Percentiles rank a stretch among this genome's conserved stretches.
phyloP scores from a whole-genome alignment of 2,797 vertebrate species.

The Pipistrellus pygmaeus region DNA sequence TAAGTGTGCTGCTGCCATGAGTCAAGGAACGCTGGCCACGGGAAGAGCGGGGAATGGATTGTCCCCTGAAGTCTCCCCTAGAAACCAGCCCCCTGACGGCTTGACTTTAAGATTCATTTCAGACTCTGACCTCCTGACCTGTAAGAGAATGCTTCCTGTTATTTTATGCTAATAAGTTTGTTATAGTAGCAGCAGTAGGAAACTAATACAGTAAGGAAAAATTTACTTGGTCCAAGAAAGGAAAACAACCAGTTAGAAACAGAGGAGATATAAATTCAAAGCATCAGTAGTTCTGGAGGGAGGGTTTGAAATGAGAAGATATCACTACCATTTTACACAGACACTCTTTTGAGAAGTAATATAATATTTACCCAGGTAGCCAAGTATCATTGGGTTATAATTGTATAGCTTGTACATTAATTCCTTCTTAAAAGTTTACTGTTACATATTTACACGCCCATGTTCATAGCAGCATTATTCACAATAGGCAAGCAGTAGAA shows the following conservation, averaged over 20 bases:
- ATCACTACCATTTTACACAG: too few species aligned
- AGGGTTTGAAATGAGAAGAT: not conserved
- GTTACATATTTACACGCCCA: not conserved
- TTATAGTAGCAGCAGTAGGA: not conserved
- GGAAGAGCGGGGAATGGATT: not conserved
- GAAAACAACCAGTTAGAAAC: not conserved
- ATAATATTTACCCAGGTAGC: not conserved
- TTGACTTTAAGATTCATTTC: not conserved
- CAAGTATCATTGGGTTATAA: not conserved
- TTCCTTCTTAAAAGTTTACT: not conserved
- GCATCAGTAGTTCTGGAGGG: not conserved
- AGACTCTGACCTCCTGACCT: not conserved
- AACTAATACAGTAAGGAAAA: not conserved
- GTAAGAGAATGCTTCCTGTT: not conserved
- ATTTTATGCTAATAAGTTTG: not conserved
- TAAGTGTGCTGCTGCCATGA: not conserved
- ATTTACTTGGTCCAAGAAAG: not conserved
- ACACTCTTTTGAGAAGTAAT: not conserved
- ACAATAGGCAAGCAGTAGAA: not conserved
- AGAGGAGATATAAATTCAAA: not conserved
- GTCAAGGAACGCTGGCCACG: not conserved
- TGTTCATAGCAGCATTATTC: not conserved
- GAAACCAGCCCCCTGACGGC: not conserved
- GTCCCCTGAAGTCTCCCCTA: not conserved
- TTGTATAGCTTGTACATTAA: not conserved